A percentile compares a stretch with the other conserved stretches of the same genome.
These are phyloP conservation scores for Chloroclysta siterata DNA, from an alignment of 2,888 invertebrate genomes.

Conservation along the genomic window DNA sequence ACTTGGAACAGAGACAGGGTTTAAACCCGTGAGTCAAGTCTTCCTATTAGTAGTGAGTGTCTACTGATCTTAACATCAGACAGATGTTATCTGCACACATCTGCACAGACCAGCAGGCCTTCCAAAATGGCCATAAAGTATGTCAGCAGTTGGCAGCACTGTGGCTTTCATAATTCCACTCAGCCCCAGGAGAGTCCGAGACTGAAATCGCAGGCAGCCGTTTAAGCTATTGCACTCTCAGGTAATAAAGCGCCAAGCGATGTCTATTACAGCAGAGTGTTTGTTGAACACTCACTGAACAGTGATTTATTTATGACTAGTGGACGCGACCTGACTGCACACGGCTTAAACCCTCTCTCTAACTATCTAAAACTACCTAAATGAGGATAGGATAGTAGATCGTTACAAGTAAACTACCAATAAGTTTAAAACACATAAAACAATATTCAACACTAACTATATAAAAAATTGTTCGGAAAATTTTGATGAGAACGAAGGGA, in stretches of 20 bases:
- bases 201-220: conserved; percentile 53
- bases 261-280: conserved; percentile 29
- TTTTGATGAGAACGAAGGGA: too few relatives aligned
- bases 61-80: too few relatives aligned
- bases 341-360: background rate
- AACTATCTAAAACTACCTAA: too few relatives aligned
- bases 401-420: too few relatives aligned
- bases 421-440: too few relatives aligned
- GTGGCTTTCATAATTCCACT: conserved; percentile 53
- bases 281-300: conserved; percentile 27
- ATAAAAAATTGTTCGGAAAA: too few relatives aligned
- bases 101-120: background rate
- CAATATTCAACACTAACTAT: too few relatives aligned
- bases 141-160: conserved; percentile 22
- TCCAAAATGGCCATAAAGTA: background rate
- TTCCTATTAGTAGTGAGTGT: too few relatives aligned
- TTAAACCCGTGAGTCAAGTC: too few relatives aligned
- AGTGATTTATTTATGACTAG: conserved; percentile 20
- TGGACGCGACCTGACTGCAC: background rate
- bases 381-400: too few relatives aligned
- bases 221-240: conserved; percentile 56
- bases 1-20: too few relatives aligned
- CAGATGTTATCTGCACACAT: too few relatives aligned
- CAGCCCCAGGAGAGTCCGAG: conserved; percentile 51
- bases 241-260: conserved; percentile 51